phyloP scores from a whole-genome alignment of 2,797 vertebrate genomes.

The Steatocranus sp. region DNA sequence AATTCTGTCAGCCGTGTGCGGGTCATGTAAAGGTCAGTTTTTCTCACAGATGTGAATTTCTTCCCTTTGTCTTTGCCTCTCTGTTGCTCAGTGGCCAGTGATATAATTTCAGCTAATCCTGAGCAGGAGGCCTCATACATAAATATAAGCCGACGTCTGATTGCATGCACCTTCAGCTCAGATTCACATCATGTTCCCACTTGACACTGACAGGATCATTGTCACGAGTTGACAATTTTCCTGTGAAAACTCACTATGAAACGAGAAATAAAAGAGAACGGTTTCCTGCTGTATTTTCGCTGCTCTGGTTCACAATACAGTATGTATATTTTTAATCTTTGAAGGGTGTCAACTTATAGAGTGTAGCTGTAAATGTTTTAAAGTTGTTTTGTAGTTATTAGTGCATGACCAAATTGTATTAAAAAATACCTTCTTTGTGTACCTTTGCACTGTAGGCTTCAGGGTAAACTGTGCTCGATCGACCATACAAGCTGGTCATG shows the following conservation, averaged over 20 bases:
- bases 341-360: background rate
- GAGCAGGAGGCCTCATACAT: conserved; percentile 35
- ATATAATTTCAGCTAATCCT: conserved; percentile 17
- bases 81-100: conserved; percentile 23
- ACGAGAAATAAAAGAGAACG: conserved; percentile 4
- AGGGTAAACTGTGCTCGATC: conserved; percentile 43
- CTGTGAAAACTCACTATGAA: background rate
- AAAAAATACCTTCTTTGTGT: background rate
- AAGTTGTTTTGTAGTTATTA: background rate
- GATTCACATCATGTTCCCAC: conserved; percentile 12
- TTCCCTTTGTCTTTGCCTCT: conserved; percentile 19
- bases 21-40: conserved; percentile 26
- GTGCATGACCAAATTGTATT: background rate
- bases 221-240: conserved; percentile 15
- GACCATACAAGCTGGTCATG: conserved; percentile 58
- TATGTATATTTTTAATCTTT: background rate
- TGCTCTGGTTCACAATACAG: background rate
- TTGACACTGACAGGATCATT: conserved; percentile 28
- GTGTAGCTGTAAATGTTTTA: background rate
- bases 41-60: background rate
- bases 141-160: conserved; percentile 32
- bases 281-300: background rate
- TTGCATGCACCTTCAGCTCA: conserved; percentile 21
- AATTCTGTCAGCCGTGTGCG: conserved; percentile 15
- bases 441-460: conserved; percentile 6